Evolutionary conservation across 2,888 invertebrate species (phyloP).

Genomic region (Apodemia zela): DNA sequence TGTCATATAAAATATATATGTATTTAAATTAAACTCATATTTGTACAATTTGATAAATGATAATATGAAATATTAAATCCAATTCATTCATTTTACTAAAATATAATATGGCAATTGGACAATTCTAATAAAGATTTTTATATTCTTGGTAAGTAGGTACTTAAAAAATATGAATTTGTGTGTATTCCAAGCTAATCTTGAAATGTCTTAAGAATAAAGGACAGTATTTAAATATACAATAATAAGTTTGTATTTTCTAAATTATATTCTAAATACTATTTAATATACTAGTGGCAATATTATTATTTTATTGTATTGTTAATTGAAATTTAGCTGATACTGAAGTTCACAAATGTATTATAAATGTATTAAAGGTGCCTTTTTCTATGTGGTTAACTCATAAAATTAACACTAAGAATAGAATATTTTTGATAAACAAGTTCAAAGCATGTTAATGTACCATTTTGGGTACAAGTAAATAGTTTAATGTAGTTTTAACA

Average conservation of each 20-base stretch:
- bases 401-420: not conserved
- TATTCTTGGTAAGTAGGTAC: too few relatives aligned
- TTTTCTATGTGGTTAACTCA: not conserved
- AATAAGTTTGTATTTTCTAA: not conserved
- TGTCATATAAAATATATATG: too few relatives aligned
- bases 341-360: constrained; percentile 2
- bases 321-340: not conserved
- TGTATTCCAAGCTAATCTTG: too few relatives aligned
- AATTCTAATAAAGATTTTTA: too few relatives aligned
- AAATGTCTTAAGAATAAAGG: too few relatives aligned
- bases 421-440: not conserved
- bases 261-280: not conserved
- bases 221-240: too few relatives aligned
- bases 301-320: not conserved
- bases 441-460: not conserved
- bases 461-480: not conserved
- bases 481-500: not conserved
- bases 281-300: not conserved
- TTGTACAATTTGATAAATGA: too few relatives aligned
- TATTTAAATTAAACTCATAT: too few relatives aligned
- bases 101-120: too few relatives aligned
- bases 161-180: too few relatives aligned
- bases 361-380: not conserved
- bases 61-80: too few relatives aligned
- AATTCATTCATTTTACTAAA: too few relatives aligned